Base-by-base conservation (phyloP, 2,888 invertebrate genomes). In the Amblyjoppa proteus region DNA sequence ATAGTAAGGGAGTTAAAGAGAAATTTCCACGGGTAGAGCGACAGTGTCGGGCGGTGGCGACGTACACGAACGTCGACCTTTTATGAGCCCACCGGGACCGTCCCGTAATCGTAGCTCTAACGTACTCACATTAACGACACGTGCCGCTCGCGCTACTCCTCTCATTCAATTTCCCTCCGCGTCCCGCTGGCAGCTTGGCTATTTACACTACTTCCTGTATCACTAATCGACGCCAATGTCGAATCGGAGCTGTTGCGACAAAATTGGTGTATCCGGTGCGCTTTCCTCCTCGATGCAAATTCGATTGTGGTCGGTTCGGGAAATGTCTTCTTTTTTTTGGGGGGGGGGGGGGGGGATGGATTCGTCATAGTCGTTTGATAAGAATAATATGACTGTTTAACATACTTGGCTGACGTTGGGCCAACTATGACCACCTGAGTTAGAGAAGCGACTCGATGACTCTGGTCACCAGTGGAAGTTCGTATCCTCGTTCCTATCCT, bases 111-210 rank as follows among this genome's bases (percentile, higher is more conserved):
- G 74, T 74, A 64, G 80, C 69, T 69, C 77, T 78, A 85, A 75
- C 79, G 69, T 69, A 16, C 74, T 83, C 69, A 53, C 74, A 86
- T 86, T 83, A 82, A 85, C 75, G 85, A 70, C 71, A 41, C 76
- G 66, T 78, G 77, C 73, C 77, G 53, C 75, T 70, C 53, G 38
- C 53, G 53, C 38, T 25, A 64, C 41, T 64, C 83, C 34, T 49
- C 69, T 66, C 69, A 73, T 76, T 70, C 79, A 25, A 75, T 76
- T 51, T 56, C 70, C 16, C 64, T 13, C 64, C 61, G 38, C 38
- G 53, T 34, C 20, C 68, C 45, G 9, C 20, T 11, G 11, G 25
- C 25, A 2, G 58, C 13, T 58, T 13, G 11, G 51, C 70, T 77
- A 49, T 79, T 73, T 76, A 28, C 85, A 64, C 69, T 53, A 77